phyloP scores from a whole-genome alignment of 2,888 invertebrate species.

The Lingula anatina region DNA sequence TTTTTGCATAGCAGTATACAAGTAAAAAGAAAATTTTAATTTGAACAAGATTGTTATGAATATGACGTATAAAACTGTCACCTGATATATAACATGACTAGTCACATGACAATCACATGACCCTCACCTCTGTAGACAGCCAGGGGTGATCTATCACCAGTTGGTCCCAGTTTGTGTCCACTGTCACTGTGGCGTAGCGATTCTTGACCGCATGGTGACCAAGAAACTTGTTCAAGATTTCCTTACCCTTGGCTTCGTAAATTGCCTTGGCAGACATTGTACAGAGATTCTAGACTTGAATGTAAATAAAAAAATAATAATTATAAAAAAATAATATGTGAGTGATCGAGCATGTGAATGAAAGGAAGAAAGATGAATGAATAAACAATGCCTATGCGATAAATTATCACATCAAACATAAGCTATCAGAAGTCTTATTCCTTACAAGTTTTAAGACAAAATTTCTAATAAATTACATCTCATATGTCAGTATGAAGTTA shows the following conservation, averaged over 20 bases:
- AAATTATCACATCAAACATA: no score
- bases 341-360: background rate
- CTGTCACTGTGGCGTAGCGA: slow-evolving; percentile 75
- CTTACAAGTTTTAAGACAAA: no score
- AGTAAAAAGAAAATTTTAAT: no score
- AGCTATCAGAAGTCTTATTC: no score
- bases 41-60: background rate
- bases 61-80: background rate
- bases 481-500: no score
- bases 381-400: no score
- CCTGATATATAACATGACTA: background rate
- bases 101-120: background rate
- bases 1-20: no score
- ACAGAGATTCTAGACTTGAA: background rate
- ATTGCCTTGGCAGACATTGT: slow-evolving; percentile 95
- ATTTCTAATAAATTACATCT: no score
- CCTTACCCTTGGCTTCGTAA: slow-evolving; percentile 89
- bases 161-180: slow-evolving; percentile 72
- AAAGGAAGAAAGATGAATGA: no score
- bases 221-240: slow-evolving; percentile 75
- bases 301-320: background rate
- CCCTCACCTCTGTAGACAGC: slow-evolving; percentile 59
- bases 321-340: background rate
- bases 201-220: slow-evolving; percentile 64
- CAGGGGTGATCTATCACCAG: slow-evolving; percentile 76